phyloP scores from a whole-genome alignment of 2,888 invertebrate species.

The Papilio gigon region DNA sequence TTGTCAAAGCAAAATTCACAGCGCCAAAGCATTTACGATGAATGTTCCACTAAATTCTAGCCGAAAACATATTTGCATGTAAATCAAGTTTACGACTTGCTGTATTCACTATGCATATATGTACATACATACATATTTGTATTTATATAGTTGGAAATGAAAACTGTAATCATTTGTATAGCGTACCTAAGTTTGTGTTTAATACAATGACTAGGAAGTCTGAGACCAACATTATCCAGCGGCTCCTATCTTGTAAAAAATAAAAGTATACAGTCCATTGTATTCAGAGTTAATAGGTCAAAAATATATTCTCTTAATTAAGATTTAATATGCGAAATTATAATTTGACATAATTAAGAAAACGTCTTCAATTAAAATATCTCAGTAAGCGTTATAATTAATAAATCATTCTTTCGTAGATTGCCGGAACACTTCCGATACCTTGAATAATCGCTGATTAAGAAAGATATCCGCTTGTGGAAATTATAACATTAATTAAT shows the following conservation, averaged over 20 bases:
- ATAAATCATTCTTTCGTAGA: not conserved
- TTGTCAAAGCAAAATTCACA: not conserved
- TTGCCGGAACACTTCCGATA: not conserved
- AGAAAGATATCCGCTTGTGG: not conserved
- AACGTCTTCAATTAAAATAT: not conserved
- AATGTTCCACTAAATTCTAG: conserved; percentile 11
- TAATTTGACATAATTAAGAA: not conserved
- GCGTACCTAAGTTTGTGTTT: too few species aligned
- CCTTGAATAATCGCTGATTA: not conserved
- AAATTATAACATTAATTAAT: not conserved
- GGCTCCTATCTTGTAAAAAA: too few species aligned
- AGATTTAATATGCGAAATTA: not conserved
- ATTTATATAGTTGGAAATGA: not conserved
- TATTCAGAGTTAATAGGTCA: too few species aligned
- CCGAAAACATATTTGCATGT: conserved; percentile 27
- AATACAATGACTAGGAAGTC: too few species aligned
- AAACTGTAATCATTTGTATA: not conserved
- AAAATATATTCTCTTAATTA: not conserved
- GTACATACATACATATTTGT: not conserved
- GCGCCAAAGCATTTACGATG: not conserved
- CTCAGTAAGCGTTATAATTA: not conserved
- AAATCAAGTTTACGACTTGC: conserved; percentile 21
- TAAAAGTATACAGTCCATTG: too few species aligned
- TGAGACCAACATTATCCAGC: not conserved
- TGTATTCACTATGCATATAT: not conserved